Evolutionary conservation across 2,888 invertebrate species (phyloP), one percentile per base, ranked within the genome.

Genomic region (Nezara viridula): DNA sequence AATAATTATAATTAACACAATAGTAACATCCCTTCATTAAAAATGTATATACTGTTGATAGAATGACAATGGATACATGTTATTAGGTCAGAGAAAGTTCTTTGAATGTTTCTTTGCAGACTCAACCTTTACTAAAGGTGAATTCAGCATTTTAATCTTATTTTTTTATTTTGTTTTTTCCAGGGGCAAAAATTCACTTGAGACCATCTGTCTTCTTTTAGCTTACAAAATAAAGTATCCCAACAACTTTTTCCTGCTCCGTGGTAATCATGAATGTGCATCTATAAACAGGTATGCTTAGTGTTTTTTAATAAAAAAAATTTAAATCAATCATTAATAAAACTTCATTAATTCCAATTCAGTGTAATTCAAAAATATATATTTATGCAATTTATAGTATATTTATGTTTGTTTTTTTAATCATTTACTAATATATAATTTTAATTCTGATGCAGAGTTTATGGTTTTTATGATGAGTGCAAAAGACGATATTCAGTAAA

Each of bases 391-490:
- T 37, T 32, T 88, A 50, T 88, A 50, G 85, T 49, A 52, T 55
- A 60, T 73, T 27, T 73, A 32, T 32, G 32, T 66, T 73, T 47
- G 12, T 14, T 47, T 88, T 88, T 86, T 88, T 40, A 81, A 14
- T 85, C 47, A n/a, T 19, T 21, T 40, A 44, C 44, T 81, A 44
- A 81, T 6, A 49, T 40, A n/a, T 44, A 44, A 44, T 81, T 81
- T 81, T 1, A 81, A 32, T 44, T 40, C 44, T 87, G 37, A 91
- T 91, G 44, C 92, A 94, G 94, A 92, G 93, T 94, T 86, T 94
- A 94, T 92, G 94, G 94, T 32, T 94, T 94, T 92, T 94, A 94
- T 91, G 94, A 94, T 91, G 94, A 94, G 92, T 94, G 93, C 91
- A 94, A 94, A 91, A 91, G 94, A 91, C 92, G 94, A 90, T 94